Percentiles rank a stretch among this genome's conserved stretches.
Conservation (phyloP, 2,888 invertebrate species). For the Leistus spinibarbis region DNA sequence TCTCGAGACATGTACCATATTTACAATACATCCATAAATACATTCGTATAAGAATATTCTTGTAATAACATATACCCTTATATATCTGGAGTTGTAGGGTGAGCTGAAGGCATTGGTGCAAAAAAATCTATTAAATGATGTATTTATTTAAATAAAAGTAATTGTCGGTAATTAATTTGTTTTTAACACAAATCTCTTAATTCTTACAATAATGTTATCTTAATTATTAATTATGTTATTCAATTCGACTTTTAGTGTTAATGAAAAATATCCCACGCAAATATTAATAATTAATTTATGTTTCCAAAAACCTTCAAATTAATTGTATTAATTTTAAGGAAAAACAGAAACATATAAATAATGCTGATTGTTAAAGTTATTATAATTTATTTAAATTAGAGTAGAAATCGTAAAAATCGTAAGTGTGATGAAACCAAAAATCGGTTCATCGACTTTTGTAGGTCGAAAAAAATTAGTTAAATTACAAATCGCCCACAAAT, state of each 20-base stretch:
- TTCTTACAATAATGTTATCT: background rate
- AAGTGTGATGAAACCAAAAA: background rate
- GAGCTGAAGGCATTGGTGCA: too few relatives aligned
- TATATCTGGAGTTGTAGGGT: too few relatives aligned
- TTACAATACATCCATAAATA: too few relatives aligned
- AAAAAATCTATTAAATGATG: too few relatives aligned
- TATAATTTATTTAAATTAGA: background rate
- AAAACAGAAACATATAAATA: background rate
- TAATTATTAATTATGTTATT: background rate
- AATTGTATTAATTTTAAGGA: background rate
- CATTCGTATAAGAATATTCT: too few relatives aligned
- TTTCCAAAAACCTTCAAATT: background rate
- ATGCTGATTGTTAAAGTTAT: background rate
- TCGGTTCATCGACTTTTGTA: slow-evolving; percentile 6
- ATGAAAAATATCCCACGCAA: background rate
- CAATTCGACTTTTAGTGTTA: background rate
- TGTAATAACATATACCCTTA: too few relatives aligned
- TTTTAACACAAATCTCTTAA: too few relatives aligned
- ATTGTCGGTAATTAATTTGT: too few relatives aligned
- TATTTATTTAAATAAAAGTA: too few relatives aligned
- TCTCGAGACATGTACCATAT: too few relatives aligned
- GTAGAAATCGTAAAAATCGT: background rate
- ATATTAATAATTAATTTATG: background rate
- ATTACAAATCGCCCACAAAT: slow-evolving; percentile 17
- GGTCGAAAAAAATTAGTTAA: slow-evolving; percentile 8